Base-by-base conservation (phyloP, 64 coral and sea anemone species). In the Montipora sp. region DNA sequence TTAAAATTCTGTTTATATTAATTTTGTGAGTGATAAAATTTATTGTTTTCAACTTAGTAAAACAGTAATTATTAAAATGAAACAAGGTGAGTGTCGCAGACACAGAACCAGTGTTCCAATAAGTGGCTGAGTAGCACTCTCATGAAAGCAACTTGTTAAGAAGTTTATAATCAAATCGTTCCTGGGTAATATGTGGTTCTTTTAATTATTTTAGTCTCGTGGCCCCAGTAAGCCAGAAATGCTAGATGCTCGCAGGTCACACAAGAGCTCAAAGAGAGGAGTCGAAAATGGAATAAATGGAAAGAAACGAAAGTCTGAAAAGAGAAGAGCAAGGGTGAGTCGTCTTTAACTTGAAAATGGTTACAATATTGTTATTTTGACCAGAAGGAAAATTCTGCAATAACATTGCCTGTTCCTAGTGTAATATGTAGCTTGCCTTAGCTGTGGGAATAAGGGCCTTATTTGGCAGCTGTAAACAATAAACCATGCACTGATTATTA, bases 271-370 rank as follows among this genome's bases (percentile, higher is more conserved):
- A 77, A 90, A 90, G 46, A 88, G 92, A 57, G 91, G 79, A 57
- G 55, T 94, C 59, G 95, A 94, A 98, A 98, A 98, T 94, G 95
- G 95, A 27, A 66, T 98, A 67, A 94, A 79, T 27, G 86, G 81
- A n/a, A 93, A 93, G 91, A 93, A 93, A 47, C 22, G 91, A 45
- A 87, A 86, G 14, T 84, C 91, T 46, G 91, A 93, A 51, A 93
- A 93, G 50, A 74, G 91, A 12, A 57, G 91, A 16, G 55, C 83
- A 22, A 87, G 91, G 76, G 91, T 93, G 60, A 36, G 53, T 57
- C 2, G 6, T 57, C 53, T 57, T 57, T 6, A 57, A 57, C 7
- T 57, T 36, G 36, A 36, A 36, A 36, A 36, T 36, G 36, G 36
- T 36, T 36, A 36, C 36, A 2, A 36, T 2, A 36, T 36, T 36